Percentiles rank a stretch among this genome's conserved stretches.
phyloP scores from a whole-genome alignment of 2,888 invertebrate genomes.

The Philaethria dido region DNA sequence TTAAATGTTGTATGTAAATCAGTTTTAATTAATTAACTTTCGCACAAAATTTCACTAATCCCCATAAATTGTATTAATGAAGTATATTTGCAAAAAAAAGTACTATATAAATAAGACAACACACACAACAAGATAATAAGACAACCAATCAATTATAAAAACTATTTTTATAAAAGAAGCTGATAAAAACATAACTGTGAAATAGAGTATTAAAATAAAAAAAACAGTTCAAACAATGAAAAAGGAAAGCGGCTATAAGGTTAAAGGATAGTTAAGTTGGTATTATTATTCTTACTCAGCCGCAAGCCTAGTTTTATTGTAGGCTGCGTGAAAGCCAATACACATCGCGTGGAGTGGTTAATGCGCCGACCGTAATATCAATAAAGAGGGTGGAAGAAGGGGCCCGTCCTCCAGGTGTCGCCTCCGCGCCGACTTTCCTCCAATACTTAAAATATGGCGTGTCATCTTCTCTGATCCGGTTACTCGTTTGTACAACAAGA shows the following conservation, averaged over 20 bases:
- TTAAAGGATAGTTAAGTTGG: constrained; percentile 24
- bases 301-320: constrained; percentile 63
- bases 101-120: too few species aligned
- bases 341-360: constrained; percentile 70
- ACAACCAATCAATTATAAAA: too few species aligned
- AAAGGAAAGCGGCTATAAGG: constrained; percentile 7
- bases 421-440: constrained; percentile 65
- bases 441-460: constrained; percentile 78
- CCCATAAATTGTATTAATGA: too few species aligned
- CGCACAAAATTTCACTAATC: too few species aligned
- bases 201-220: constrained; percentile 12
- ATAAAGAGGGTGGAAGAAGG: constrained; percentile 64
- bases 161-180: too few species aligned
- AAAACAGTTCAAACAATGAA: not conserved
- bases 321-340: constrained; percentile 66
- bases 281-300: constrained; percentile 34
- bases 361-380: constrained; percentile 74
- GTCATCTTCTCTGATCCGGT: constrained; percentile 68
- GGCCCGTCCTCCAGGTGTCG: constrained; percentile 60
- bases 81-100: too few species aligned
- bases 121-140: too few species aligned
- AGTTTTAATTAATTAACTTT: not conserved
- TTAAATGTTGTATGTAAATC: not conserved
- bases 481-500: constrained; percentile 69
- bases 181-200: too few species aligned